phyloP scores from a whole-genome alignment of 2,888 invertebrate species.

The Tromatobia lineatoria region DNA sequence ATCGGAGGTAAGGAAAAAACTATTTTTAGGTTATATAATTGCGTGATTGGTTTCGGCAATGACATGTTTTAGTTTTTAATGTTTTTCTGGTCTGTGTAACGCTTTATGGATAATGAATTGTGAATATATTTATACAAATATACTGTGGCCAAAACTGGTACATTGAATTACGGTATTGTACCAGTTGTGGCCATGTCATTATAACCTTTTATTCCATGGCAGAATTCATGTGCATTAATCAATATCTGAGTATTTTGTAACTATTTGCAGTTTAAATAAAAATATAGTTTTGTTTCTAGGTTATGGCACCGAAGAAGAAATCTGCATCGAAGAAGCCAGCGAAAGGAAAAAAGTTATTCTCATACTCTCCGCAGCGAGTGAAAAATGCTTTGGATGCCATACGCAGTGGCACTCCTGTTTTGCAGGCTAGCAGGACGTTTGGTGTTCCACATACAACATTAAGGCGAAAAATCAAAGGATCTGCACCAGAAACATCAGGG shows the following conservation, averaged over 20 bases:
- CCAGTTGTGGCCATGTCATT: too few relatives aligned
- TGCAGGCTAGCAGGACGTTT: constrained; percentile 21
- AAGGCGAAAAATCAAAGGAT: constrained; percentile 33
- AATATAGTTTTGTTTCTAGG: neutral
- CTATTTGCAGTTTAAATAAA: neutral
- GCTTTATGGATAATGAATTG: too few relatives aligned
- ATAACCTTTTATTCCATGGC: too few relatives aligned
- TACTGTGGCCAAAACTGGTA: too few relatives aligned
- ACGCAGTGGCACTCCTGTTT: constrained; percentile 28
- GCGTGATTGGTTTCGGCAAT: constrained; percentile 11
- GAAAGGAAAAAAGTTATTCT: neutral
- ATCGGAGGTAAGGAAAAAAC: neutral
- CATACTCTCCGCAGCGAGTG: constrained; percentile 21
- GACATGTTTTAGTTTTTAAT: neutral
- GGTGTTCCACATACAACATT: constrained; percentile 40
- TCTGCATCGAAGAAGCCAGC: neutral
- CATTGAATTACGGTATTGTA: too few relatives aligned
- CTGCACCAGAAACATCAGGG: constrained; percentile 44
- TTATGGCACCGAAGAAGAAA: constrained; percentile 7
- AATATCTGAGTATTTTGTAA: neutral
- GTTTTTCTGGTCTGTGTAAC: too few relatives aligned
- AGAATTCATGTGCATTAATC: too few relatives aligned
- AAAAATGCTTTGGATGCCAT: constrained; percentile 26
- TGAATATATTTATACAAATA: neutral
- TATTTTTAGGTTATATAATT: neutral